These are phyloP conservation scores for Tyria jacobaeae DNA, from an alignment of 2,888 invertebrate species.

Conservation along the genomic window DNA sequence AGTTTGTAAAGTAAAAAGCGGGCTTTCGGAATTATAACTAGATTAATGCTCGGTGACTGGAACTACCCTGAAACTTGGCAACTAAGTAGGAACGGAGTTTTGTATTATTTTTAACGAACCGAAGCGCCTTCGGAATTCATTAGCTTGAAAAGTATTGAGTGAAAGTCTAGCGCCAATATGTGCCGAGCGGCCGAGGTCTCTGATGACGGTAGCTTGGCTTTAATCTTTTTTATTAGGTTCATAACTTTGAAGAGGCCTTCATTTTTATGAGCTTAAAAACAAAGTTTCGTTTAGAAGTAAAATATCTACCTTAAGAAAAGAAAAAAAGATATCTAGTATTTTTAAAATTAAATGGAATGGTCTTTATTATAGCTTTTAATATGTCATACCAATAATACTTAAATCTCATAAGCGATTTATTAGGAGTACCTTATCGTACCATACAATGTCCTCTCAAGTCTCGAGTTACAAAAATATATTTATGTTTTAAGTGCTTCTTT, in stretches of 20 bases:
- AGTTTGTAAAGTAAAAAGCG: constrained; percentile 64
- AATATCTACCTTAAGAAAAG: not conserved
- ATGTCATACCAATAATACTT: no score
- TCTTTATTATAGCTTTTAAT: not conserved
- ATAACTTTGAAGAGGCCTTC: constrained; percentile 15
- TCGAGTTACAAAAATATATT: no score
- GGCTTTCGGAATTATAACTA: constrained; percentile 73
- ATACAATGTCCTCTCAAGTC: no score
- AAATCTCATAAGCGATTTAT: no score
- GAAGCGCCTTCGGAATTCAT: constrained; percentile 80
- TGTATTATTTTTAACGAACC: constrained; percentile 81
- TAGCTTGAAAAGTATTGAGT: constrained; percentile 70
- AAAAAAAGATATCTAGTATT: not conserved
- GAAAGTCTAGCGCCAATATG: constrained; percentile 67
- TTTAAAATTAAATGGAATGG: not conserved
- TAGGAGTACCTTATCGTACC: no score
- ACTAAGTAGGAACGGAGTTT: constrained; percentile 74
- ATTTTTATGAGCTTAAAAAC: constrained; percentile 12
- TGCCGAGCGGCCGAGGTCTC: constrained; percentile 40
- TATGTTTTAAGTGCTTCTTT: no score
- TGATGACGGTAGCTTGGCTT: constrained; percentile 23
- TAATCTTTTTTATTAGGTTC: constrained; percentile 26
- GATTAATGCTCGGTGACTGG: constrained; percentile 82
- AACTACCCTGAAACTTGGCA: constrained; percentile 76
- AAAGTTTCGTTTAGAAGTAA: constrained; percentile 18